Evolutionary conservation across 2,888 invertebrate genomes (phyloP), one percentile per base, ranked within the genome.

Genomic region (Rhagophthalmus giganteus): DNA sequence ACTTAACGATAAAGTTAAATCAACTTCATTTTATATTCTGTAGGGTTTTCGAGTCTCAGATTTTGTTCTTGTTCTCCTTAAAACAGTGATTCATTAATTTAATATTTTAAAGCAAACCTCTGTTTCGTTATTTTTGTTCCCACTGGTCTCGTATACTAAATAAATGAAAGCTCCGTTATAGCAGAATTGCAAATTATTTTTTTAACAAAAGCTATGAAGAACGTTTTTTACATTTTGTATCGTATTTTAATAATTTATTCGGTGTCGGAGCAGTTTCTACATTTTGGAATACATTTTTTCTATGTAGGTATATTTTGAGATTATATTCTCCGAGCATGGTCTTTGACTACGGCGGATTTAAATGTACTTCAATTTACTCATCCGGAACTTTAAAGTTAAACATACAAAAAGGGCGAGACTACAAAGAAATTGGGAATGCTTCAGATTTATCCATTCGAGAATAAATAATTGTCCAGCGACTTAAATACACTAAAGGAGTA

Each of bases 161-260:
- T 33, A 33, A 33, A 33, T 33, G 33, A 33, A 33, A 33, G 12
- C 33, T 13, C 14, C 33, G 14, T 33, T 33, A 33, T n/a, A n/a
- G 5, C 33, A 15, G 39, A 39, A 27, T 28, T 27, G 28, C 16
- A 39, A 39, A 39, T 39, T 39, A 39, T 28, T 28, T 14, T 28
- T 39, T 39, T 30, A 6, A 32, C 13, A 32, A 13, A 28, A n/a
- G n/a, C n/a, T n/a, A n/a, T n/a, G n/a, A n/a, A n/a, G n/a, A n/a
- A 39, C 39, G 26, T 30, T 28, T 39, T 39, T 39, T 39, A 39
- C 39, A 39, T 28, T 11, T 30, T 12, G 7, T 16, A 28, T 15
- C 13, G 8, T 38, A 38, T 14, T 38, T 27, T 10, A 38, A 38
- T 38, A 38, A 38, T 27, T 7, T 7, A 7, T 27, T 27, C n/a